Percentiles rank a stretch among this genome's conserved stretches.
Conservation (phyloP, 2,797 vertebrate species). For the Propithecus perrieri region DNA sequence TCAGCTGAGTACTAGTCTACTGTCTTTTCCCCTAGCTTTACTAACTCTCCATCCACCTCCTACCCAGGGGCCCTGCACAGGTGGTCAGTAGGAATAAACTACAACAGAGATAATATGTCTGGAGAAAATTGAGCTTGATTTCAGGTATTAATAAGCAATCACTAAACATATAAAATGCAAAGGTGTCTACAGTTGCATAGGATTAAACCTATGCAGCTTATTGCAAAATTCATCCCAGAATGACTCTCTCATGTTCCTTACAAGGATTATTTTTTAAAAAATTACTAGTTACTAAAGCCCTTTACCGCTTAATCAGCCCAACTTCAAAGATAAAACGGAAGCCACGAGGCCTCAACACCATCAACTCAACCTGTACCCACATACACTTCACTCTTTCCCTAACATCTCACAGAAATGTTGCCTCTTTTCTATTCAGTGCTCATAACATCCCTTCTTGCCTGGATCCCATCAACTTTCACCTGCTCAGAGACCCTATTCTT, state of each 20-base stretch:
- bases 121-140: background rate
- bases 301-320: background rate
- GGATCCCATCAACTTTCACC: background rate
- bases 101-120: background rate
- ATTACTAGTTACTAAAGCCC: background rate
- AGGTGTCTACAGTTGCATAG: background rate
- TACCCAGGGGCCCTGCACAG: background rate
- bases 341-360: background rate
- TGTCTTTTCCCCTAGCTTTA: background rate
- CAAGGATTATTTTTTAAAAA: background rate
- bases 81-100: background rate
- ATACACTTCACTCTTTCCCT: background rate
- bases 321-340: conserved; percentile 14
- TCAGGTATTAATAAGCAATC: background rate
- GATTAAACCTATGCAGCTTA: background rate
- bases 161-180: background rate
- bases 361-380: background rate
- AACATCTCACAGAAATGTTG: background rate
- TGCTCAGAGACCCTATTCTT: background rate
- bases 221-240: background rate
- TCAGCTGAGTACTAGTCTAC: background rate
- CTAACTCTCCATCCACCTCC: background rate
- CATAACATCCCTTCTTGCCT: background rate
- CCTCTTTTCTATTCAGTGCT: background rate
- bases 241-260: background rate